A percentile compares a stretch with the other conserved stretches of the same genome.
phyloP scores from a whole-genome alignment of 2,888 invertebrate species.

The Melikaiella ostensackeni region DNA sequence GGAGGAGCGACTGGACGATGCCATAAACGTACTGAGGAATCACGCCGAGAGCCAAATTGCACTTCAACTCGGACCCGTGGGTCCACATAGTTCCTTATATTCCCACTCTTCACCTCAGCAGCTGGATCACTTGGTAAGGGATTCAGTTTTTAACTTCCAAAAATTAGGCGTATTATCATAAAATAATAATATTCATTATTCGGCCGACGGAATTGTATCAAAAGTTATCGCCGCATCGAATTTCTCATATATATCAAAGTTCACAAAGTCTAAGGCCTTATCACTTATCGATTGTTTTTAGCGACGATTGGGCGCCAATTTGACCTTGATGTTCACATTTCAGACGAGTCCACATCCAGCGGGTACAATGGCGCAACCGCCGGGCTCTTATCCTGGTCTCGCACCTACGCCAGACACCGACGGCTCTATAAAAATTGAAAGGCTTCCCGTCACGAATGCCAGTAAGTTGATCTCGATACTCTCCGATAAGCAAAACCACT shows the following conservation, averaged over 20 bases:
- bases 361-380: slow-evolving; percentile 76
- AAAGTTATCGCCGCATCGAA: background rate
- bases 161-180: too few species aligned
- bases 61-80: slow-evolving; percentile 72
- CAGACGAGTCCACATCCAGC: slow-evolving; percentile 77
- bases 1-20: slow-evolving; percentile 97
- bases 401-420: slow-evolving; percentile 80
- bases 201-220: background rate
- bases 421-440: slow-evolving; percentile 83
- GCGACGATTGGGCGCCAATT: slow-evolving; percentile 28
- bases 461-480: slow-evolving; percentile 78
- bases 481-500: slow-evolving; percentile 41
- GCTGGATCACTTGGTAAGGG: slow-evolving; percentile 77
- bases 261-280: background rate
- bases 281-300: slow-evolving; percentile 14
- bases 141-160: too few species aligned
- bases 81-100: slow-evolving; percentile 78
- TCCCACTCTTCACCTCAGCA: slow-evolving; percentile 80
- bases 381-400: slow-evolving; percentile 77
- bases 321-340: slow-evolving; percentile 49
- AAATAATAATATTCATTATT: background rate
- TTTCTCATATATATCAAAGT: background rate
- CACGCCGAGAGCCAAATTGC: slow-evolving; percentile 92
- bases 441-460: slow-evolving; percentile 81
- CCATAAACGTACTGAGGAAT: slow-evolving; percentile 95